Evolutionary conservation across 2,797 vertebrate genomes (phyloP).

Genomic region (Agapornis canus): DNA sequence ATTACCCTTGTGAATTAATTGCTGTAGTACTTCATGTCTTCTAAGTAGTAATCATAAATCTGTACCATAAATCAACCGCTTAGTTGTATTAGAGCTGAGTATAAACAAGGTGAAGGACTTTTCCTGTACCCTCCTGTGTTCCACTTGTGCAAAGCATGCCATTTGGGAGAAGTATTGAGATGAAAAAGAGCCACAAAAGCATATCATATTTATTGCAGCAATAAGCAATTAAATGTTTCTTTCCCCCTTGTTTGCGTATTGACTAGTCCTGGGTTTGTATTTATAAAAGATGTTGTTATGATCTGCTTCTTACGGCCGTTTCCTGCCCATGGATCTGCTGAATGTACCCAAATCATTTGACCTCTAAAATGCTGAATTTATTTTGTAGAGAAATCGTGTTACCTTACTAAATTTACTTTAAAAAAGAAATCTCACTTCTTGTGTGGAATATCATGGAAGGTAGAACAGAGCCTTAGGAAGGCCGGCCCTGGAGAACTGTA

Average conservation of each 20-base stretch:
- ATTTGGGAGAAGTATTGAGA: background rate
- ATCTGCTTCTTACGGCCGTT: background rate
- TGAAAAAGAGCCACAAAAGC: background rate
- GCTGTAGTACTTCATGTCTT: background rate
- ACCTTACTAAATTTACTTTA: background rate
- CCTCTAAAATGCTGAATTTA: background rate
- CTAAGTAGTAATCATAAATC: background rate
- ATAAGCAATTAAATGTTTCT: background rate
- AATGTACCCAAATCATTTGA: background rate
- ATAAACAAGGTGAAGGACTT: background rate
- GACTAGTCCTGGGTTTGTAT: background rate
- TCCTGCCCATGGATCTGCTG: background rate
- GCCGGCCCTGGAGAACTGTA: background rate
- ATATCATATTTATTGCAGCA: background rate
- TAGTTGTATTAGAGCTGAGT: background rate
- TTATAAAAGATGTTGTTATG: background rate
- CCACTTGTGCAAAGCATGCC: background rate
- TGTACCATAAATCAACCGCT: background rate
- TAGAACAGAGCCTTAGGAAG: background rate
- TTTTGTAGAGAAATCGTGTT: background rate
- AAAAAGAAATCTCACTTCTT: background rate
- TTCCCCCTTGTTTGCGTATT: background rate
- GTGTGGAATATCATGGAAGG: background rate
- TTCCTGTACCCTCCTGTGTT: background rate
- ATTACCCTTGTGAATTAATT: background rate